A percentile compares a stretch with the other conserved stretches of the same genome.
Conservation (phyloP, 2,888 invertebrate species). For the Fabriciana adippe region DNA sequence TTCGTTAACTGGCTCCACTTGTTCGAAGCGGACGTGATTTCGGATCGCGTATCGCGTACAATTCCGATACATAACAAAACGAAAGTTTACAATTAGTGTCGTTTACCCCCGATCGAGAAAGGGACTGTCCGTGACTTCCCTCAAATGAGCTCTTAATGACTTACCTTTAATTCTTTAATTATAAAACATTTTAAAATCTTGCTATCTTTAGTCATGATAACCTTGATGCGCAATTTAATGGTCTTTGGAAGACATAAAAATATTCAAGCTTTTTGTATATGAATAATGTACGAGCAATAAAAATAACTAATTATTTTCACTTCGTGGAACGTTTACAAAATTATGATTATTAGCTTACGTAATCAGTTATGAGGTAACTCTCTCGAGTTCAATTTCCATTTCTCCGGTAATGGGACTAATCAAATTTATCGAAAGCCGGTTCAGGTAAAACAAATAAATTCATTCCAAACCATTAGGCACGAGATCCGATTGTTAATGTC, state of each 20-base stretch:
- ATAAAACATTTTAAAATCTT: slow-evolving; percentile 35
- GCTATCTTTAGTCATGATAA: slow-evolving; percentile 38
- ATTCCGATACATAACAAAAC: slow-evolving; percentile 37
- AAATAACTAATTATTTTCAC: slow-evolving; percentile 30
- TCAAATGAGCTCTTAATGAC: slow-evolving; percentile 36
- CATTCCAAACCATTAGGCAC: slow-evolving; percentile 82
- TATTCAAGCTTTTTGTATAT: slow-evolving; percentile 33
- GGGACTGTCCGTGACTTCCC: slow-evolving; percentile 34
- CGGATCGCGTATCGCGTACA: slow-evolving; percentile 38
- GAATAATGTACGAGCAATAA: slow-evolving; percentile 33
- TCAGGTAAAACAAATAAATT: slow-evolving; percentile 78
- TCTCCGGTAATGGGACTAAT: slow-evolving; percentile 50
- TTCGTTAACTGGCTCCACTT: slow-evolving; percentile 74
- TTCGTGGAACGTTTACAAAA: slow-evolving; percentile 29
- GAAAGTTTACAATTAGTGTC: slow-evolving; percentile 40
- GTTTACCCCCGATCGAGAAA: slow-evolving; percentile 35
- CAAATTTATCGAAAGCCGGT: slow-evolving; percentile 71
- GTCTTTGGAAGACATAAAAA: slow-evolving; percentile 35
- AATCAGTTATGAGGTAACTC: slow-evolving; percentile 44
- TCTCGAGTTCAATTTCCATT: slow-evolving; percentile 56
- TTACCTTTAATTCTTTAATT: slow-evolving; percentile 39
- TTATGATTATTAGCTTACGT: slow-evolving; percentile 32
- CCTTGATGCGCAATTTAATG: slow-evolving; percentile 34
- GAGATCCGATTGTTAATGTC: slow-evolving; percentile 81
- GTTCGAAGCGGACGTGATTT: slow-evolving; percentile 59